These are phyloP conservation scores for Cryptoblepharus egeriae DNA, from an alignment of 2,797 vertebrate genomes.

Conservation along the genomic window DNA sequence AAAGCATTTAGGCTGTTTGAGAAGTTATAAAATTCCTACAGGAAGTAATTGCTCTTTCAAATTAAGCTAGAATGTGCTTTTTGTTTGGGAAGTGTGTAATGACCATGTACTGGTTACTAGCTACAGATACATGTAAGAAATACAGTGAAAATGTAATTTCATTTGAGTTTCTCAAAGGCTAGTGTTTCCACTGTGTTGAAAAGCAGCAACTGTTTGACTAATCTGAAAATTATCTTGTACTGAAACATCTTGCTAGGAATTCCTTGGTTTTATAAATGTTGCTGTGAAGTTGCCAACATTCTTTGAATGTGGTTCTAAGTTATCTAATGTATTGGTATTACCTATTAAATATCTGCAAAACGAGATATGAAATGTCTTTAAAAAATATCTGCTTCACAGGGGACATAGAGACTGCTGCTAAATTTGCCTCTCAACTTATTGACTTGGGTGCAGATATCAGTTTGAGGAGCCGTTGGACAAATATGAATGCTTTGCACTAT, in stretches of 20 bases:
- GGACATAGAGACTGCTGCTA: slow-evolving; percentile 88
- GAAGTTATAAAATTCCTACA: background rate
- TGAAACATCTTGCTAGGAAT: background rate
- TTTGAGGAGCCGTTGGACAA: slow-evolving; percentile 95
- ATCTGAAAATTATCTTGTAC: background rate
- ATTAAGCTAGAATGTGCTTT: background rate
- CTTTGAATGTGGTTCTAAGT: background rate
- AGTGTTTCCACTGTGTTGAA: background rate
- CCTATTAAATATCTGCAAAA: background rate
- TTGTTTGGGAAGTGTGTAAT: background rate
- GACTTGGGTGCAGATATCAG: slow-evolving; percentile 89
- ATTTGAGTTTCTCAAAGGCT: background rate
- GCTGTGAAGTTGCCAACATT: slow-evolving; percentile 7
- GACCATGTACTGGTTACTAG: background rate
- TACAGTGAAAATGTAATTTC: background rate
- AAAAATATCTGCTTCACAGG: slow-evolving; percentile 78
- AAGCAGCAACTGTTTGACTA: background rate
- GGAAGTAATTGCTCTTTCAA: background rate
- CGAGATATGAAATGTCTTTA: background rate
- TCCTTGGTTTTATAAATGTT: background rate
- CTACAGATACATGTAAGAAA: background rate
- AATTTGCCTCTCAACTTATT: slow-evolving; percentile 89
- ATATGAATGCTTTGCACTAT: slow-evolving; percentile 98
- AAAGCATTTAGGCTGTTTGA: background rate
- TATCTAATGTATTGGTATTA: background rate